These are phyloP conservation scores for Drosophila picticornis DNA, from an alignment of 2,888 invertebrate genomes.

Conservation along the genomic window DNA sequence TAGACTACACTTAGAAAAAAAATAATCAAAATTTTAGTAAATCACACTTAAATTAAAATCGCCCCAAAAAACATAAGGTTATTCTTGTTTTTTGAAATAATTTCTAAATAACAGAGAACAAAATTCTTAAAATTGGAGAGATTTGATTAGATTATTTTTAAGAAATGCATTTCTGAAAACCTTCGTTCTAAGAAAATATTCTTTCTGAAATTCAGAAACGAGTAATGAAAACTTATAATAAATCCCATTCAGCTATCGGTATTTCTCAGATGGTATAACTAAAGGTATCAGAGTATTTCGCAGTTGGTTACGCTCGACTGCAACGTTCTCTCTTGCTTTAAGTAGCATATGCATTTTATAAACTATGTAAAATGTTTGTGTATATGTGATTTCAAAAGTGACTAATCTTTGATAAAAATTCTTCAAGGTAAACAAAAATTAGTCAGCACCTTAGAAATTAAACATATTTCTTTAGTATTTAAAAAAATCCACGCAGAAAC, in stretches of 20 bases:
- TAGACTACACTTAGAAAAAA: neutral
- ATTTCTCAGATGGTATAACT: neutral
- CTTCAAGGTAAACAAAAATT: no score
- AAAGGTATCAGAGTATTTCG: no score
- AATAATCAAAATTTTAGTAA: neutral
- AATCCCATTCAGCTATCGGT: neutral
- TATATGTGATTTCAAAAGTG: no score
- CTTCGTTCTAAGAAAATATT: no score
- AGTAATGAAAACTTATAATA: no score
- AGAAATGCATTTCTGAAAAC: neutral
- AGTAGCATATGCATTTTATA: no score
- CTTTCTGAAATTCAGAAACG: no score
- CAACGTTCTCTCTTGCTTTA: no score
- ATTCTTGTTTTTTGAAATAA: neutral
- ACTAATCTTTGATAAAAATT: no score
- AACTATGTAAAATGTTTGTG: neutral
- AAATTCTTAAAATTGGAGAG: neutral
- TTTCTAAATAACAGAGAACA: neutral
- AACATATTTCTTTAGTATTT: neutral
- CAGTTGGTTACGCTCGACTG: no score
- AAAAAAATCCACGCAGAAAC: neutral
- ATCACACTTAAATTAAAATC: neutral
- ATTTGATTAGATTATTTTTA: rapidly evolving
- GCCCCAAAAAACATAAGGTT: neutral
- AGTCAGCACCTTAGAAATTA: neutral